These are phyloP conservation scores for Oryctes rhinoceros DNA, from an alignment of 1,140 invertebrate genomes.

Conservation along the genomic window DNA sequence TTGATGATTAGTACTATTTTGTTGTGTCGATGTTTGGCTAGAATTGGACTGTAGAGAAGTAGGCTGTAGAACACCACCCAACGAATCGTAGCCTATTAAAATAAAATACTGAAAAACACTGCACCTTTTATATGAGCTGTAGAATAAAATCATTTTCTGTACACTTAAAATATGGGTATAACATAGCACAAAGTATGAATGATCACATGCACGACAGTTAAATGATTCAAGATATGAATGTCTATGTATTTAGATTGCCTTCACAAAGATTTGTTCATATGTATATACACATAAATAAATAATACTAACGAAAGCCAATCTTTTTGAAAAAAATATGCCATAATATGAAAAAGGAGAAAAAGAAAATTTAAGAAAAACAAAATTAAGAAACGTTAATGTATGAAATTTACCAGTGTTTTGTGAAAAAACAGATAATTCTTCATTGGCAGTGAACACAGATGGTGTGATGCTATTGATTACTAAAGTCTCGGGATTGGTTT, in stretches of 20 bases:
- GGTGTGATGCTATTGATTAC: slow-evolving; percentile 42
- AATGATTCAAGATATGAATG: background rate
- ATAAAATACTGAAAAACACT: background rate
- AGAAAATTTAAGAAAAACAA: slow-evolving; percentile 16
- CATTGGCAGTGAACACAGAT: slow-evolving; percentile 57
- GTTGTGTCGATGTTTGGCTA: slow-evolving; percentile 49
- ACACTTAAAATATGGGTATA: background rate
- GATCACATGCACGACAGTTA: background rate
- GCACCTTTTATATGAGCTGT: background rate
- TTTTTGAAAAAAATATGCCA: background rate
- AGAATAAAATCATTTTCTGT: background rate
- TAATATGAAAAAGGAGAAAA: background rate
- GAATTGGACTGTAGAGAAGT: slow-evolving; percentile 51
- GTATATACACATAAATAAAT: background rate
- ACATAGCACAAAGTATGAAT: background rate
- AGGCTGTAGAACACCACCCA: slow-evolving; percentile 76
- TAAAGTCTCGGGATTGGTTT: slow-evolving; percentile 32
- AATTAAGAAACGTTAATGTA: slow-evolving; percentile 30
- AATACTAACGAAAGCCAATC: background rate
- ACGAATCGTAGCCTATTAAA: slow-evolving; percentile 68
- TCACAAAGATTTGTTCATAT: background rate
- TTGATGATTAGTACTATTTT: slow-evolving; percentile 57
- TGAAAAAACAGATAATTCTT: slow-evolving; percentile 54
- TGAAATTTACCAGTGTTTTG: slow-evolving; percentile 50
- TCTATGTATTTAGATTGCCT: background rate